Percentiles rank a stretch among this genome's conserved stretches.
These are phyloP conservation scores for Phalanger gymnotis DNA, from an alignment of 2,797 vertebrate species.

Conservation along the genomic window DNA sequence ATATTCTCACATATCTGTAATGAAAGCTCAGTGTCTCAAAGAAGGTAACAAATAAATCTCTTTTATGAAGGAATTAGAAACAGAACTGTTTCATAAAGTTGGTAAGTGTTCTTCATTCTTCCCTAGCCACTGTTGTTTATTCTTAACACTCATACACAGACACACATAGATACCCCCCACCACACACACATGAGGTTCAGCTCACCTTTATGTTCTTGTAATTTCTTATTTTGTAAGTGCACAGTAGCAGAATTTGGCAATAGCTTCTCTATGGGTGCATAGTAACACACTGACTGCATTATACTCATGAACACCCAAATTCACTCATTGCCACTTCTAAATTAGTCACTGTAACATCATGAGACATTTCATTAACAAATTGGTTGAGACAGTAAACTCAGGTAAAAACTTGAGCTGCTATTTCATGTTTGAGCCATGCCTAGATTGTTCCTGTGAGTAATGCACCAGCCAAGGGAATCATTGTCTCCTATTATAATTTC, in stretches of 20 bases:
- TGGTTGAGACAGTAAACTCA: background rate
- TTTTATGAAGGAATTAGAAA: background rate
- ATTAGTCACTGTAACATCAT: background rate
- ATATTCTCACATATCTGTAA: background rate
- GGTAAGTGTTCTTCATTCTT: background rate
- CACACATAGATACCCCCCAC: background rate
- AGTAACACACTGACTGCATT: background rate
- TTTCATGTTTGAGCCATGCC: background rate
- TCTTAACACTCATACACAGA: background rate
- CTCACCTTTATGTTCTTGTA: background rate
- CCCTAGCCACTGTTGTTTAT: background rate
- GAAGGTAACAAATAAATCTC: background rate
- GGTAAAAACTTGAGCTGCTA: background rate
- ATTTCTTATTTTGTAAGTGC: background rate
- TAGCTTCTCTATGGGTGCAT: background rate
- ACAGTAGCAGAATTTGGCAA: background rate
- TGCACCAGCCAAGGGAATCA: background rate
- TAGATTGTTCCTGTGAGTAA: background rate
- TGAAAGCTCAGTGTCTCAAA: background rate
- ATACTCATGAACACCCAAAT: background rate
- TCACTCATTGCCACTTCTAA: background rate
- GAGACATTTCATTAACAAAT: slow-evolving; percentile 13
- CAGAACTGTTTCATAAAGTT: background rate
- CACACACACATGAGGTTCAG: background rate
- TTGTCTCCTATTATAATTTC: background rate